phyloP scores from a whole-genome alignment of 2,888 invertebrate species.

The Protonemura montana region DNA sequence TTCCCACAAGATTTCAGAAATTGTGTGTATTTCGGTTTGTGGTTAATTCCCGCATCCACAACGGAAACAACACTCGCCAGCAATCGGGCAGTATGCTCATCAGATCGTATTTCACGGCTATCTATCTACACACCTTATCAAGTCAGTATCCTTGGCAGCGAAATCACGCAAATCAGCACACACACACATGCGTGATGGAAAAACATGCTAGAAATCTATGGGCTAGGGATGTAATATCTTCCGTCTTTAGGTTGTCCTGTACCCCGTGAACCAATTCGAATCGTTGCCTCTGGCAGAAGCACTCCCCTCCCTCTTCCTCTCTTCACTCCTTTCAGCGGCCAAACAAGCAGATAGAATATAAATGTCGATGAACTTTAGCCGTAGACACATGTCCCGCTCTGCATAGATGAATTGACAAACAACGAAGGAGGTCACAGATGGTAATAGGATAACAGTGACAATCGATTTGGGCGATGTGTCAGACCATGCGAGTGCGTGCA shows the following conservation, averaged over 20 bases:
- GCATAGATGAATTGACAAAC: neutral
- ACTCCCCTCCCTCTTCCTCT: neutral
- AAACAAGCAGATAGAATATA: too few species aligned
- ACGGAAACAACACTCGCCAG: too few species aligned
- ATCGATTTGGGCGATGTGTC: neutral
- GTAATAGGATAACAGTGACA: neutral
- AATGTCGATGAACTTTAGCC: constrained; percentile 2
- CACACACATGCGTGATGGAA: too few species aligned
- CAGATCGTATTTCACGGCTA: too few species aligned
- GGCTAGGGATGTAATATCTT: too few species aligned
- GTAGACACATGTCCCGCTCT: neutral
- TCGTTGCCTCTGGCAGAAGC: neutral
- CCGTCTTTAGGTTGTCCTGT: neutral
- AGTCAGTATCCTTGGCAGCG: too few species aligned
- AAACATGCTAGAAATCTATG: too few species aligned
- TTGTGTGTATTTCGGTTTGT: neutral
- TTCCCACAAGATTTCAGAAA: neutral
- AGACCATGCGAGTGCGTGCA: neutral
- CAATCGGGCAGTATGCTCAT: too few species aligned
- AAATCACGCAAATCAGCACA: too few species aligned
- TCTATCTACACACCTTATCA: too few species aligned
- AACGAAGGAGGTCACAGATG: neutral
- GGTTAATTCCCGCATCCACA: neutral
- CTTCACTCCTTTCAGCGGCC: neutral
- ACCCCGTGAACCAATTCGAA: neutral